Conservation (phyloP, 2,888 invertebrate species). For the Corbicula japonica region DNA sequence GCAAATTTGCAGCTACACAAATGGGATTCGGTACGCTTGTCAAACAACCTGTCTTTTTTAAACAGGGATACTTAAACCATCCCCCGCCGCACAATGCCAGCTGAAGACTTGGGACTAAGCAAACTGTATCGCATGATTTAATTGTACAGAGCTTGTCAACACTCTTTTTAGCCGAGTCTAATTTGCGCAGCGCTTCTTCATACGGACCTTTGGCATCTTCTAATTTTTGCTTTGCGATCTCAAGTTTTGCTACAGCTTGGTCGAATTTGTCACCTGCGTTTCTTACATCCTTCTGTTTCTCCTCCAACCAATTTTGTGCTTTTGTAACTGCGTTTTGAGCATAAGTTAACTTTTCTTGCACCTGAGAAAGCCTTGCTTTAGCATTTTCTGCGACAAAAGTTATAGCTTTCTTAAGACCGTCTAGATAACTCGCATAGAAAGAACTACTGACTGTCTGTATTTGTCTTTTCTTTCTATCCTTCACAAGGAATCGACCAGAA, state of each 20-base stretch:
- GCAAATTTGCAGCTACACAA: slow-evolving; percentile 37
- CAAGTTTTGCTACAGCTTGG: slow-evolving; percentile 45
- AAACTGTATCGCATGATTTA: slow-evolving; percentile 45
- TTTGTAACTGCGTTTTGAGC: slow-evolving; percentile 47
- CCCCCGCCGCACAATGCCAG: slow-evolving; percentile 32
- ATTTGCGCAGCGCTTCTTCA: slow-evolving; percentile 45
- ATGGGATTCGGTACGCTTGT: slow-evolving; percentile 41
- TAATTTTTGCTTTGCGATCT: slow-evolving; percentile 52
- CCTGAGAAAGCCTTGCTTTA: slow-evolving; percentile 43
- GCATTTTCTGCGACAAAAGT: slow-evolving; percentile 42
- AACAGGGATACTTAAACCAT: slow-evolving; percentile 9
- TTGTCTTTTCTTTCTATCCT: slow-evolving; percentile 24
- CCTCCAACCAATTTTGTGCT: slow-evolving; percentile 56
- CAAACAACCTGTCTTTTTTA: slow-evolving; percentile 36
- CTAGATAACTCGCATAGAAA: slow-evolving; percentile 59
- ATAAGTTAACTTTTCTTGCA: slow-evolving; percentile 41
- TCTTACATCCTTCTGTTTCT: slow-evolving; percentile 43
- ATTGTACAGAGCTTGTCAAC: slow-evolving; percentile 66
- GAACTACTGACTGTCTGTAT: slow-evolving; percentile 35
- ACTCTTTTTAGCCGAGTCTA: slow-evolving; percentile 53
- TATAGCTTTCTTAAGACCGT: slow-evolving; percentile 41
- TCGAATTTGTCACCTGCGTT: slow-evolving; percentile 57
- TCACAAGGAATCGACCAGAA: slow-evolving; percentile 49
- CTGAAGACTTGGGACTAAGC: slow-evolving; percentile 57
- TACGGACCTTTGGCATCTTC: slow-evolving; percentile 63